Evolutionary conservation across 2,113 vertebrate species (phyloP).

Genomic region (Turdus rufiventris): DNA sequence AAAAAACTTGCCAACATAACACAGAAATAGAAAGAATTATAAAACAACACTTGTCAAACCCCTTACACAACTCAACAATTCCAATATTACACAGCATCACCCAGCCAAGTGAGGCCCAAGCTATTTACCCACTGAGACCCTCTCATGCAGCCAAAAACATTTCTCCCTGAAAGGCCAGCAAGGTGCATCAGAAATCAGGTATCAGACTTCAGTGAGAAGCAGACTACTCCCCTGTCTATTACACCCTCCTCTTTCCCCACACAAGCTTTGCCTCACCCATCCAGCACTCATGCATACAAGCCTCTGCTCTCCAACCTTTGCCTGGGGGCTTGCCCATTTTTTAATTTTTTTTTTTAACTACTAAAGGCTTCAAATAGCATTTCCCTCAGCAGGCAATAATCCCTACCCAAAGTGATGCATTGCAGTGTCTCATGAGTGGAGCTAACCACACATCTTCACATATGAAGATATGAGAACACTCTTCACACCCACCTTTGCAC

Average conservation of each 20-base stretch:
- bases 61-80: not conserved
- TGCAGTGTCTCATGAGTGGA: not conserved
- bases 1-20: not conserved
- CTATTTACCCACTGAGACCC: not conserved
- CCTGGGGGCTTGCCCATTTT: fast-evolving
- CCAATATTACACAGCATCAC: not conserved
- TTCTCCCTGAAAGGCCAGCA: not conserved
- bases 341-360: not conserved
- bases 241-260: not conserved
- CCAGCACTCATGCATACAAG: not conserved
- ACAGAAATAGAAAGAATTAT: not conserved
- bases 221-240: not conserved
- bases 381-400: not conserved
- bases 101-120: not conserved
- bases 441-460: not conserved
- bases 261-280: fast-evolving
- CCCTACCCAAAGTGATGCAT: not conserved
- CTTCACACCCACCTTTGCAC: not conserved
- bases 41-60: not conserved
- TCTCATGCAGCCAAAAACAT: not conserved
- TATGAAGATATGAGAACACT: not conserved
- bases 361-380: not conserved
- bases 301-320: not conserved
- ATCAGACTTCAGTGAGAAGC: not conserved
- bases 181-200: not conserved